A percentile compares a stretch with the other conserved stretches of the same genome.
Evolutionary conservation across 1,140 invertebrate species (phyloP).

Genomic region (Batillaria attramentaria): DNA sequence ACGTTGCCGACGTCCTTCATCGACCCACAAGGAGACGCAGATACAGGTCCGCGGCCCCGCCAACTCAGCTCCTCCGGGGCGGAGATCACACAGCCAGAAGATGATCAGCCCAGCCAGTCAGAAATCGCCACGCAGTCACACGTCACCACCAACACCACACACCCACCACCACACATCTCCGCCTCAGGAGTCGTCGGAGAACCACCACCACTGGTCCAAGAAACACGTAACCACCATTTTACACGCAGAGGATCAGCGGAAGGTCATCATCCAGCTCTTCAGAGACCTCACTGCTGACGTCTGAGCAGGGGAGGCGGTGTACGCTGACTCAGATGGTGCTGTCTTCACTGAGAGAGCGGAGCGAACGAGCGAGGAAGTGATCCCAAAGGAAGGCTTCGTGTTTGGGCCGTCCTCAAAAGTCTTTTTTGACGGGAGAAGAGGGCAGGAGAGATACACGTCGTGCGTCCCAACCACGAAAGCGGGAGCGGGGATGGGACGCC

Average conservation of each 20-base stretch:
- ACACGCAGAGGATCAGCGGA: slow-evolving; percentile 13
- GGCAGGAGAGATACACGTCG: neutral
- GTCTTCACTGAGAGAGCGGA: too few species aligned
- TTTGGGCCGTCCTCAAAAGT: neutral
- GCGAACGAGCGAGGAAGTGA: slow-evolving; percentile 7
- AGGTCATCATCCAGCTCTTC: slow-evolving; percentile 2
- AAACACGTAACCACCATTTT: neutral
- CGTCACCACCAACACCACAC: neutral
- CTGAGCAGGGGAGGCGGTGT: too few species aligned
- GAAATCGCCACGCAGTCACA: neutral
- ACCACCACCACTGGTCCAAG: neutral
- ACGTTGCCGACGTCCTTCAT: neutral
- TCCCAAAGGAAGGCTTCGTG: neutral
- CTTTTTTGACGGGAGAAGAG: neutral
- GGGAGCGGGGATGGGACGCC: neutral
- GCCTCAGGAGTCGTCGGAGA: neutral
- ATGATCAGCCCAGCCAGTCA: too few species aligned
- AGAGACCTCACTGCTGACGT: too few species aligned
- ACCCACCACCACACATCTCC: neutral
- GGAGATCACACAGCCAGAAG: slow-evolving; percentile 9
- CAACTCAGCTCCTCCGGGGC: neutral
- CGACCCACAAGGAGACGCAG: slow-evolving; percentile 16
- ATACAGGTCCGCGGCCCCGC: neutral
- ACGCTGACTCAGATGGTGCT: too few species aligned
- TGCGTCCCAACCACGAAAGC: neutral